Base-by-base conservation (phyloP, 2,888 invertebrate genomes). In the Harpalus rubripes region DNA sequence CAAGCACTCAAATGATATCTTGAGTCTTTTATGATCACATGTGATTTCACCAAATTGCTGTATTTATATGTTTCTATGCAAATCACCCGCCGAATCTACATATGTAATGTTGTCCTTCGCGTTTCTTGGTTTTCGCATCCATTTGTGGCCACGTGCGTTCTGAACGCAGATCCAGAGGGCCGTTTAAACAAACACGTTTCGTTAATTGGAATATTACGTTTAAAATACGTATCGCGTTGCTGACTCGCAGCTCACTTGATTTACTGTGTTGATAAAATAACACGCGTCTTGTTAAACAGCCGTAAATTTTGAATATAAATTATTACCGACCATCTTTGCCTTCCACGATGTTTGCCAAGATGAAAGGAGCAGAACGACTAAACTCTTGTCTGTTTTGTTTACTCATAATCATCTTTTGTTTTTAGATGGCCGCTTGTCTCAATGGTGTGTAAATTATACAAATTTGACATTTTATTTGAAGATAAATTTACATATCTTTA, bases 1-100 rank as follows among this genome's bases (percentile, higher is more conserved):
- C 81, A 10, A 63, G 63, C 59, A 59, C 86, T 79, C 86, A 87
- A 88, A 88, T 88, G 88, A 88, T 88, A 88, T 87, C 78, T 84
- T 26, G 82, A 10, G 72, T 68, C 81, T 81, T 63, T 81, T 61
- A 63, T 61, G 81, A 39, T 79, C 79, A 74, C 61, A 81, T 81
- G 39, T 81, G 63, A 81, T 81, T 81, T 81, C n/a, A 8, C 52
- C 26, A 84, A 84, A 84, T 84, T 61, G 63, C 84, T 76, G 81
- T 81, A 52, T 81, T 81, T 81, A 81, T 81, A 68, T 22, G 72
- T 56, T 39, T 68, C 68, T 68, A 81, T 81, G 81, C 72, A 81
- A 81, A 81, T 81, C 81, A 12, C 16, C 12, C 16, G 15, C 61
- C 18, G 68, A 68, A 81, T 81, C 72, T 81, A 81, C 81, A 81